Conservation (phyloP, 2,888 invertebrate species). For the Atethmia centrago region DNA sequence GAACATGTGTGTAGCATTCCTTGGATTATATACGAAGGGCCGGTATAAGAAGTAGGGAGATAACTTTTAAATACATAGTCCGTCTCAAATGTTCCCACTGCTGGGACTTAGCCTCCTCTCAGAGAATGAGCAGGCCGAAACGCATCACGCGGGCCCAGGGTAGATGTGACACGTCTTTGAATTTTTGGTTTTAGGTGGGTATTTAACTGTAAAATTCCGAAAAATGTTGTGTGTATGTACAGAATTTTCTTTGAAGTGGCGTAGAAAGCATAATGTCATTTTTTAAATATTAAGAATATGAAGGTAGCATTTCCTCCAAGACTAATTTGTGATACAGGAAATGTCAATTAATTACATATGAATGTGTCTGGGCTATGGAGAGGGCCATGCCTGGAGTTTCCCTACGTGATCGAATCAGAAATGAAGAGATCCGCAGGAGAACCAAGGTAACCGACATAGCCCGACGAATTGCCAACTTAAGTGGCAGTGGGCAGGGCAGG, state of each 20-base stretch:
- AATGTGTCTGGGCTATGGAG: not conserved
- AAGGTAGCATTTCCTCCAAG: not conserved
- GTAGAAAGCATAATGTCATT: not conserved
- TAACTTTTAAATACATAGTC: not conserved
- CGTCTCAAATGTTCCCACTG: not conserved
- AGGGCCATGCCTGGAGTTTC: too few species aligned
- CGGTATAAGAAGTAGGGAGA: not conserved
- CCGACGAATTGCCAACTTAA: too few species aligned
- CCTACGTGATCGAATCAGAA: too few species aligned
- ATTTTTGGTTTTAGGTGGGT: not conserved
- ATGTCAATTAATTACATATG: not conserved
- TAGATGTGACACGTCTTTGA: not conserved
- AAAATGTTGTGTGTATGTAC: not conserved
- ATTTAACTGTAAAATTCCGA: too few species aligned
- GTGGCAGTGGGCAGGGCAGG: too few species aligned
- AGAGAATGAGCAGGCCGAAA: too few species aligned
- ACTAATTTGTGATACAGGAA: not conserved
- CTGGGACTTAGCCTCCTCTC: not conserved
- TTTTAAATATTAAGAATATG: not conserved
- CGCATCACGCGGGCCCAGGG: too few species aligned
- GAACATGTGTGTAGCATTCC: not conserved
- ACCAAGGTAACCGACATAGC: too few species aligned
- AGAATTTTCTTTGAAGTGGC: not conserved
- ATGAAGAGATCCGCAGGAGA: too few species aligned
- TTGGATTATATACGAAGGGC: not conserved